Evolutionary conservation across 2,888 invertebrate species (phyloP), one percentile per base, ranked within the genome.

Genomic region (Ganaspis brasiliensis): DNA sequence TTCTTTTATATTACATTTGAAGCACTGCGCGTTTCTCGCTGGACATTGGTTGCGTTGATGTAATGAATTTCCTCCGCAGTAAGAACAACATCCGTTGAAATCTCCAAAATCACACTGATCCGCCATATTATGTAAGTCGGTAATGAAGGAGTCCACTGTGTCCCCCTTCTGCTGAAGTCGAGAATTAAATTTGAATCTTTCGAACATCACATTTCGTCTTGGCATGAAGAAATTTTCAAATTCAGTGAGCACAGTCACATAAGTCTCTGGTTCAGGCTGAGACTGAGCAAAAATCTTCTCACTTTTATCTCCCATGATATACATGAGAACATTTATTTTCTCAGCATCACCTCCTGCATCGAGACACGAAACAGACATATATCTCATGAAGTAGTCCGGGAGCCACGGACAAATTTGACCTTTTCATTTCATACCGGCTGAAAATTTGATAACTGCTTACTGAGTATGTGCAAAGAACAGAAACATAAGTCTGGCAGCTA

Each of bases 81-180:
- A 19, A 12, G 70, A 49, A 59, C 77, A 80, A 9, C 67, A 35
- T 8, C 71, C 73, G 45, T 80, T 80, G 14, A 87, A 72, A 8
- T 55, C n/a, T 1, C 84, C 82, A 59, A 83, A 86, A 0, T 87
- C 80, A 49, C 84, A 87, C 10, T 74, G 45, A 26, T 83, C 81
- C 1, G 83, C 84, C 40, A 84, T 52, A 1, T 78, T 76, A 37
- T 86, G 81, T 37, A 87, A 72, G 16, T 77, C 72, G 12, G 84
- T 86, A n/a, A 85, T 81, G 45, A 87, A 83, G 5, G 56, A 12
- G 35, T 81, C 79, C 9, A 79, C 81, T 9, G 24, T 75, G 55
- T 83, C 80, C 0, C 76, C 83, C 16, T 73, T 26, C 14, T 72
- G 21, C 73, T 86, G 84, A 26, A 72, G 49, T 67, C 84, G 71